Base-by-base conservation (phyloP, 64 coral and sea anemone genomes). In the Exaiptasia diaphana region DNA sequence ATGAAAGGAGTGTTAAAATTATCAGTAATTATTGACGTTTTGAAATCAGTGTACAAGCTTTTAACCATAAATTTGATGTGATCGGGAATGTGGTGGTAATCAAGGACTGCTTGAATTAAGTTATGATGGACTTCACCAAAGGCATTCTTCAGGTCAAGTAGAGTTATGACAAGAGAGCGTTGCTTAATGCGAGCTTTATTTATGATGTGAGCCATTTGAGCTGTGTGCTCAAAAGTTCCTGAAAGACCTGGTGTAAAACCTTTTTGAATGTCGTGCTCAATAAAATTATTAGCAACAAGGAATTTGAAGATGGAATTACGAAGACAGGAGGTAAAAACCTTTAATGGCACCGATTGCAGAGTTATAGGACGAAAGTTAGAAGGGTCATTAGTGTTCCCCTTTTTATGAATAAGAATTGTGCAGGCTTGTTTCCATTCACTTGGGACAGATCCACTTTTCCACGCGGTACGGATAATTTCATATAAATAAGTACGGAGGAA, bases 11-110 rank as follows among this genome's bases (percentile, higher is more conserved):
- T 54, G 24, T 4, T 13, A 34, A 53, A 67, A 10, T 37, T 36
- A 70, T 0, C 40, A 23, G 67, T 70, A 37, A 38, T 70, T 70
- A 70, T 70, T 39, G 31, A 70, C 30, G 67, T 70, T 70, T 70
- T 70, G 32, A 70, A 70, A 70, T 70, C 67, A 37, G 26, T 70
- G 4, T 36, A 38, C 67, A 70, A 23, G 40, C 67, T 70, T 70
- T 70, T 70, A 70, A 70, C 32, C 67, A 70, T 29, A 1, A 70
- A 35, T 70, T 70, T 70, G 67, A 70, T 70, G 23, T 36, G 67
- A 37, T 38, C 67, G n/a, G n/a, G n/a, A 70, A 35, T 26, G 32
- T 17, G 26, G 13, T 67, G 28, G 21, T 62, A 46, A 15, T 7
- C 43, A 46, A 46, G 43, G 43, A 46, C 43, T 7, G 43, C 15